A percentile compares a stretch with the other conserved stretches of the same genome.
phyloP scores from a whole-genome alignment of 2,888 invertebrate species.

The Cloeon dipterum region DNA sequence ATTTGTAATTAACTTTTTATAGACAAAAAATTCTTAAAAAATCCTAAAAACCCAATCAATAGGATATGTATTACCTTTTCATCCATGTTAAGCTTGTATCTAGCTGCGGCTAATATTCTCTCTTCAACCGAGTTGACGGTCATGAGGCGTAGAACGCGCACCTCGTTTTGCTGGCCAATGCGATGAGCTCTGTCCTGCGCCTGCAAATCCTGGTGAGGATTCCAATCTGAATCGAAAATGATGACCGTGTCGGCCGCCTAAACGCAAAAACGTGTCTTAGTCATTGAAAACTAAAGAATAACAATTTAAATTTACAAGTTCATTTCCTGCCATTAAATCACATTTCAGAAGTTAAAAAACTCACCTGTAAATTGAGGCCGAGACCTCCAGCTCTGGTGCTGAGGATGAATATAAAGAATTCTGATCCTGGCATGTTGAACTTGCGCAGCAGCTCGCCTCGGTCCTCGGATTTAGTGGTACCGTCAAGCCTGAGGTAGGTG shows the following conservation, averaged over 20 bases:
- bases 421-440: constrained; percentile 25
- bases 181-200: constrained; percentile 41
- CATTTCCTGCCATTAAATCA: no score
- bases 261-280: no score
- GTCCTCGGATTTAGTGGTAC: constrained; percentile 35
- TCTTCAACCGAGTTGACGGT: constrained; percentile 39
- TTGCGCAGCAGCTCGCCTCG: constrained; percentile 26
- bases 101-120: constrained; percentile 34
- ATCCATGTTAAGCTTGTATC: constrained; percentile 37
- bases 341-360: no score
- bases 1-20: no score
- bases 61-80: no score
- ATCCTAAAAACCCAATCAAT: no score
- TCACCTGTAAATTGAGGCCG: constrained; percentile 36
- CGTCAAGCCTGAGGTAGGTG: constrained; percentile 31
- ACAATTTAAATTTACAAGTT: no score
- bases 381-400: constrained; percentile 36
- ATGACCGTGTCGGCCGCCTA: constrained; percentile 41
- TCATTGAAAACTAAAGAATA: no score
- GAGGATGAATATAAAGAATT: constrained; percentile 32
- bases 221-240: constrained; percentile 43
- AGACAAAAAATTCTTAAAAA: no score
- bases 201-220: constrained; percentile 42
- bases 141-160: constrained; percentile 33
- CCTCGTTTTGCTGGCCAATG: constrained; percentile 38